Evolutionary conservation across 2,888 invertebrate species (phyloP).

Genomic region (Pegoplata infirma): DNA sequence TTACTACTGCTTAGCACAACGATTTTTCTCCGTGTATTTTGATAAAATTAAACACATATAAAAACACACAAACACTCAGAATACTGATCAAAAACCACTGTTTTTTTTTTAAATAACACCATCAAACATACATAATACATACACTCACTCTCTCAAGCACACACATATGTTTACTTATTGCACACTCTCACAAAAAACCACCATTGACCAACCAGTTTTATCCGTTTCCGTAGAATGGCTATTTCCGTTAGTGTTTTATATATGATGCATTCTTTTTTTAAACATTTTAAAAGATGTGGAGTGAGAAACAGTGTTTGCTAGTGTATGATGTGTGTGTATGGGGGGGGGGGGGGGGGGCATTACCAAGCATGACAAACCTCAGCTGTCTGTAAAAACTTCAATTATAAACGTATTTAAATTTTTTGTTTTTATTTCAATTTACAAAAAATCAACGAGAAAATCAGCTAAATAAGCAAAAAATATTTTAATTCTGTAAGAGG

Average conservation of each 20-base stretch:
- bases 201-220: constrained; percentile 48
- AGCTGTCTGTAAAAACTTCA: constrained; percentile 70
- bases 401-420: constrained; percentile 65
- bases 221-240: constrained; percentile 52
- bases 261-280: constrained; percentile 29
- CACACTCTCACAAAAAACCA: constrained; percentile 15
- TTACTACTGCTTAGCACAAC: no score
- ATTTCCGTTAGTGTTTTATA: constrained; percentile 31
- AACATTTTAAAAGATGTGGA: not conserved
- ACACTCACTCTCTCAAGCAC: constrained; percentile 15
- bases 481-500: constrained; percentile 58
- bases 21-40: no score
- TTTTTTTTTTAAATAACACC: constrained; percentile 32
- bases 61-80: constrained; percentile 43
- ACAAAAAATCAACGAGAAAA: constrained; percentile 50
- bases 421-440: constrained; percentile 57
- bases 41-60: constrained; percentile 26
- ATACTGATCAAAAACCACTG: constrained; percentile 54
- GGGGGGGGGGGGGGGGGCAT: constrained; percentile 7
- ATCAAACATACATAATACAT: constrained; percentile 12
- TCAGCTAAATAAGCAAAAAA: constrained; percentile 63
- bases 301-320: not conserved
- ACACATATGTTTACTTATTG: not conserved
- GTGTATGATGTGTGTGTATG: no score
- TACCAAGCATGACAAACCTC: constrained; percentile 67